Evolutionary conservation across 2,797 vertebrate species (phyloP).

Genomic region (Manis javanica): DNA sequence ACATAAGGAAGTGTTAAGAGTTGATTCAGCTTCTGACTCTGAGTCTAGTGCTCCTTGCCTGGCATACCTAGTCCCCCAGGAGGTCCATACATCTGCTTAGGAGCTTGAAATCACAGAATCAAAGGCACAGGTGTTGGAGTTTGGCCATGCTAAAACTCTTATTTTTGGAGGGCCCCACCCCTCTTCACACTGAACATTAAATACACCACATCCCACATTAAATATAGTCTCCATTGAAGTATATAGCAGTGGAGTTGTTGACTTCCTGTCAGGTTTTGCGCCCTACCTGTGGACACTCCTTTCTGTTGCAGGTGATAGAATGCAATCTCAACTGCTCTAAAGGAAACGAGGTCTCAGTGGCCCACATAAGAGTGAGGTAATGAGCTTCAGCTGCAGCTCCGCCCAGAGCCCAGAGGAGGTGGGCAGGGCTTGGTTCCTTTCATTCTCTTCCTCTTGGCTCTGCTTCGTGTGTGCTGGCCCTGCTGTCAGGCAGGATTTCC

Average conservation of each 20-base stretch:
- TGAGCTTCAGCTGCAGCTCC: not conserved
- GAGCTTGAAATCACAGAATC: not conserved
- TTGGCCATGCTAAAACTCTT: not conserved
- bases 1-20: not conserved
- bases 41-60: not conserved
- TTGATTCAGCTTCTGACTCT: not conserved
- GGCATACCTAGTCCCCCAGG: not conserved
- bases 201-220: not conserved
- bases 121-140: not conserved
- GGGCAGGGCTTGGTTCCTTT: not conserved
- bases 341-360: constrained; percentile 7
- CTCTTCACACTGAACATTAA: not conserved
- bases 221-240: not conserved
- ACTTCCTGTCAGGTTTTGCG: not conserved
- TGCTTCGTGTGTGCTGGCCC: not conserved
- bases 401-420: not conserved
- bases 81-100: not conserved
- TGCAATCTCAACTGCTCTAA: not conserved
- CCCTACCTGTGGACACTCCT: not conserved
- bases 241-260: not conserved
- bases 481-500: not conserved
- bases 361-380: not conserved
- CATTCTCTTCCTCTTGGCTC: not conserved
- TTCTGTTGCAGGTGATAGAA: not conserved
- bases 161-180: not conserved